Percentiles rank a stretch among this genome's conserved stretches.
Conservation (phyloP, 1,140 invertebrate genomes). For the Elysia chlorotica region DNA sequence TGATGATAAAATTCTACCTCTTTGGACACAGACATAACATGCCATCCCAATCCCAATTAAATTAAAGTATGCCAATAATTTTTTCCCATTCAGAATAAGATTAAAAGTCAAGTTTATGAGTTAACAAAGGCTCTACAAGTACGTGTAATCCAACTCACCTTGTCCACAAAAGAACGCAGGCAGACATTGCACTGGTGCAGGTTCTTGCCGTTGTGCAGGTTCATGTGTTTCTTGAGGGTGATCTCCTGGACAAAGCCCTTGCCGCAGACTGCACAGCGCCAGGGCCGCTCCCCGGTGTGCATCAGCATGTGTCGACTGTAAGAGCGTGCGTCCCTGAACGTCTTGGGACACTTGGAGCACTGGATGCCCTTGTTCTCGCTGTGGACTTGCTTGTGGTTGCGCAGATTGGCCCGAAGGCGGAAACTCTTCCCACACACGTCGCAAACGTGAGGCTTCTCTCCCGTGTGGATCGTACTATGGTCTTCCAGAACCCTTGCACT, state of each 20-base stretch:
- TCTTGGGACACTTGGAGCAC: constrained; percentile 78
- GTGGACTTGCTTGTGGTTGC: constrained; percentile 8
- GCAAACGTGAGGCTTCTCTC: constrained; percentile 33
- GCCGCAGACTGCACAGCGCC: constrained; percentile 67
- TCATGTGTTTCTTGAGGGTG: constrained; percentile 29
- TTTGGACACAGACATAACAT: no score
- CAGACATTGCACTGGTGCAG: constrained; percentile 79
- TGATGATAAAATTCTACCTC: no score
- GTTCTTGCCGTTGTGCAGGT: constrained; percentile 24
- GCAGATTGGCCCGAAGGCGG: background rate
- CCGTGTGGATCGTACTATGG: constrained; percentile 86
- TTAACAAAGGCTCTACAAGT: no score
- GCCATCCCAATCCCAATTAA: no score
- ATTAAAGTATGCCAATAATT: no score
- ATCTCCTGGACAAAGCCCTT: constrained; percentile 31
- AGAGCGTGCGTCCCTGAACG: constrained; percentile 87
- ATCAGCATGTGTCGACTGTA: constrained; percentile 77
- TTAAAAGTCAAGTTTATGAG: no score
- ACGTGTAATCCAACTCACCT: no score
- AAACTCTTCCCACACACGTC: constrained; percentile 15
- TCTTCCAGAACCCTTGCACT: constrained; percentile 94
- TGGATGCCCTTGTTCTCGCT: background rate
- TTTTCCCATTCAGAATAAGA: no score
- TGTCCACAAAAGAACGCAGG: constrained; percentile 95
- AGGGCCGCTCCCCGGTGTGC: constrained; percentile 82